A percentile compares a stretch with the other conserved stretches of the same genome.
Conservation (phyloP, 1,140 invertebrate genomes). For the Nasonia giraulti region DNA sequence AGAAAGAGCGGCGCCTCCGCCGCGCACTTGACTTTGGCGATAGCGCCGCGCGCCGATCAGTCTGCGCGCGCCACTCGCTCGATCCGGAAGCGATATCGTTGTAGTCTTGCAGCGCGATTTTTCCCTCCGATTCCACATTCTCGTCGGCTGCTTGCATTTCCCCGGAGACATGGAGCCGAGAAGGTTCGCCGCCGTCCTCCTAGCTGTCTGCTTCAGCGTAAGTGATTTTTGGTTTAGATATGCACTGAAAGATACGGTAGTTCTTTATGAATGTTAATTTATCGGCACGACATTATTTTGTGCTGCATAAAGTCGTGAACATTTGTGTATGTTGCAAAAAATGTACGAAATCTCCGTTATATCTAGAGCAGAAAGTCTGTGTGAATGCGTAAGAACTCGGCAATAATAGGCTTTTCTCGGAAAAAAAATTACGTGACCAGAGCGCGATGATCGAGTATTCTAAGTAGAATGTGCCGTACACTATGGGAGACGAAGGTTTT, state of each 20-base stretch:
- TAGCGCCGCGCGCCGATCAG: conserved; percentile 38
- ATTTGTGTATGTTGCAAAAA: background rate
- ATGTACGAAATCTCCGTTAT: background rate
- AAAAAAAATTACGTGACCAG: background rate
- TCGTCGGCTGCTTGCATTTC: background rate
- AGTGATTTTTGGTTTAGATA: background rate
- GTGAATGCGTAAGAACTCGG: background rate
- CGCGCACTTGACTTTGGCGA: conserved; percentile 1
- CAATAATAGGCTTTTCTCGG: background rate
- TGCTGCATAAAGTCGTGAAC: background rate
- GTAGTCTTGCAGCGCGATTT: background rate
- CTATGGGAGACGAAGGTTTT: no score
- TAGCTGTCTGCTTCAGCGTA: background rate
- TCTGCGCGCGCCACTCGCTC: conserved; percentile 30
- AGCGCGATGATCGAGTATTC: background rate
- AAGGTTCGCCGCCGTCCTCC: background rate
- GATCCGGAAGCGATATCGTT: background rate
- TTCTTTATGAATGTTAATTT: no score
- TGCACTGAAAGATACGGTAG: no score
- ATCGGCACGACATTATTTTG: no score
- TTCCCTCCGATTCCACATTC: background rate
- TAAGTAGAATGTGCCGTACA: background rate
- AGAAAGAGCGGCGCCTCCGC: background rate
- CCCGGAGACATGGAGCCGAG: background rate
- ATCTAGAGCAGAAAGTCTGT: background rate